Evolutionary conservation across 2,888 invertebrate species (phyloP).

Genomic region (Dryomyza anilis): DNA sequence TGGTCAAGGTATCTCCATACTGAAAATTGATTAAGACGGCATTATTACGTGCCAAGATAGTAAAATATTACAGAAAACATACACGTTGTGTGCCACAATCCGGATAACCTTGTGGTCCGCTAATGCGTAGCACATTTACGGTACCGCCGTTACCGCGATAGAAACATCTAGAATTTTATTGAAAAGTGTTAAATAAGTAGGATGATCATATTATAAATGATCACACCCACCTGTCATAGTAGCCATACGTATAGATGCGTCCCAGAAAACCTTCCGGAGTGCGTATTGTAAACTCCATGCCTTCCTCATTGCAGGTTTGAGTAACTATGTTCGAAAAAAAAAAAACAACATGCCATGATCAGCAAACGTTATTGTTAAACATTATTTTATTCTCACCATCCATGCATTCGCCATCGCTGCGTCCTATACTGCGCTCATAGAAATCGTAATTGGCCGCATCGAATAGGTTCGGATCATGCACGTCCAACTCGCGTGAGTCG

Average conservation of each 20-base stretch:
- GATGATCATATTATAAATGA: constrained; percentile 19
- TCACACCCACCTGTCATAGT: constrained; percentile 71
- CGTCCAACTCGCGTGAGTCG: constrained; percentile 81
- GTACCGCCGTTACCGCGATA: constrained; percentile 89
- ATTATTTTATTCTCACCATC: constrained; percentile 73
- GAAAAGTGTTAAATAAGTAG: not conserved
- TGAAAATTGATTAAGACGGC: too few species aligned
- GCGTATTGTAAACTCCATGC: constrained; percentile 89
- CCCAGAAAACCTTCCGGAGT: constrained; percentile 90
- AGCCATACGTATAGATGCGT: constrained; percentile 89
- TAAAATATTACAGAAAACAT: too few species aligned
- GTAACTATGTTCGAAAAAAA: constrained; percentile 70
- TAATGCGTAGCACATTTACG: constrained; percentile 80
- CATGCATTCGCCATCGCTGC: constrained; percentile 78
- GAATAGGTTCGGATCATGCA: constrained; percentile 83
- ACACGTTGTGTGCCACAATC: constrained; percentile 90
- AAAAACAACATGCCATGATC: too few species aligned
- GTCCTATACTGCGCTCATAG: constrained; percentile 77
- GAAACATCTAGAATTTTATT: constrained; percentile 69
- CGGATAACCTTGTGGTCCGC: constrained; percentile 90
- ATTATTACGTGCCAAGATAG: too few species aligned
- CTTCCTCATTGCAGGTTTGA: constrained; percentile 90
- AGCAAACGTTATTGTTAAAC: too few species aligned
- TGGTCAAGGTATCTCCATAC: constrained; percentile 92
- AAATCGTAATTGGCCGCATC: constrained; percentile 86